phyloP scores from a whole-genome alignment of 2,113 vertebrate genomes.

The Melierax canorus region DNA sequence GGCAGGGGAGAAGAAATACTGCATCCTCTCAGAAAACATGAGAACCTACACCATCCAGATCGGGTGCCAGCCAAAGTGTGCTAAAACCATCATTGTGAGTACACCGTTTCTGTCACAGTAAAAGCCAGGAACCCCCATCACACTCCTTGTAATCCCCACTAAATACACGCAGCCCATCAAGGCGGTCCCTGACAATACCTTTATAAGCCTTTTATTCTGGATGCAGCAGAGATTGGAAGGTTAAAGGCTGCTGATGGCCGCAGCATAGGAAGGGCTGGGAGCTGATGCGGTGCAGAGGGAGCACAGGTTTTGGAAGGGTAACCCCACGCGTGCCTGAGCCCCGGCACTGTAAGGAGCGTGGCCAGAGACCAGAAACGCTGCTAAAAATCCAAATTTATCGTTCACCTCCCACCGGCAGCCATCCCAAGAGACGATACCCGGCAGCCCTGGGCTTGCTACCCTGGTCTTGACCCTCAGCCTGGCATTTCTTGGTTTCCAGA shows the following conservation, averaged over 20 bases:
- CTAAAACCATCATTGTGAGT: constrained; percentile 75
- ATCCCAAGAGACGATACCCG: too few species aligned
- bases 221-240: neutral
- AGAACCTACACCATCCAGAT: constrained; percentile 49
- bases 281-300: neutral
- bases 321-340: neutral
- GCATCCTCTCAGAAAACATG: constrained; percentile 62
- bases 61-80: constrained; percentile 79
- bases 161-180: rapidly evolving
- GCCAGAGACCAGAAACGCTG: neutral
- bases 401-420: neutral
- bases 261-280: neutral
- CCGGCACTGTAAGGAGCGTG: rapidly evolving
- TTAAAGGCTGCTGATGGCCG: neutral
- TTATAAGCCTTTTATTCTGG: neutral
- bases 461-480: neutral
- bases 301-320: neutral
- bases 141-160: rapidly evolving
- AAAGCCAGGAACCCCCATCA: neutral
- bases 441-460: rapidly evolving
- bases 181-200: neutral
- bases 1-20: constrained; percentile 63
- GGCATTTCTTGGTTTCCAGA: constrained; percentile 65
- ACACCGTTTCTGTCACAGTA: rapidly evolving
- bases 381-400: neutral